A percentile compares a stretch with the other conserved stretches of the same genome.
These are phyloP conservation scores for Lingula anatina DNA, from an alignment of 2,888 invertebrate genomes.

Conservation along the genomic window DNA sequence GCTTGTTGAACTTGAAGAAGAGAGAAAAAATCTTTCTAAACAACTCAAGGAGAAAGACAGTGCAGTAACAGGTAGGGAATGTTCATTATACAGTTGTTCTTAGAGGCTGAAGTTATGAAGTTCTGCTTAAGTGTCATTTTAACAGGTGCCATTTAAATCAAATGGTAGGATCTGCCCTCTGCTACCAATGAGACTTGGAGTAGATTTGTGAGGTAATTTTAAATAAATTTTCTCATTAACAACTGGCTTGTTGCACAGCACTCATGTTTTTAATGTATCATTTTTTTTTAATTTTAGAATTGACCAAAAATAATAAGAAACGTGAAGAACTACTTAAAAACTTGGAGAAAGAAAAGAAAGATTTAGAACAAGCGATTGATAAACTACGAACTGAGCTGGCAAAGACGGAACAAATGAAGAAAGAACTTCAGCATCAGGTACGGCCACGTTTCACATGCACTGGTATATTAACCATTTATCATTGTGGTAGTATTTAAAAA, in stretches of 20 bases:
- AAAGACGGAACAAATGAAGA: constrained; percentile 28
- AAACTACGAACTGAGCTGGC: constrained; percentile 29
- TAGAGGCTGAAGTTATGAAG: too few species aligned
- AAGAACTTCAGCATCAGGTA: constrained; percentile 34
- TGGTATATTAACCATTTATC: neutral
- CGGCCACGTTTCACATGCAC: neutral
- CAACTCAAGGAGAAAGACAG: constrained; percentile 37
- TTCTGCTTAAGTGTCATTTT: too few species aligned
- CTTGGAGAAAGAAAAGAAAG: constrained; percentile 30
- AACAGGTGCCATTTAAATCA: too few species aligned
- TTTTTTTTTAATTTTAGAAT: constrained; percentile 28
- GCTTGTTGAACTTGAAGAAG: constrained; percentile 32
- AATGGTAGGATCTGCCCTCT: too few species aligned
- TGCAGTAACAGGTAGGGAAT: constrained; percentile 28
- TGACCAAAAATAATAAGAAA: constrained; percentile 23
- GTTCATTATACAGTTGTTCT: neutral
- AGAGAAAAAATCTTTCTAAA: constrained; percentile 29
- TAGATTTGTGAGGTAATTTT: too few species aligned
- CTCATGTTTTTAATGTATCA: too few species aligned
- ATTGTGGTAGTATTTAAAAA: neutral
- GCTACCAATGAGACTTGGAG: too few species aligned
- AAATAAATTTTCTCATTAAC: too few species aligned
- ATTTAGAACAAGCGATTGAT: constrained; percentile 37
- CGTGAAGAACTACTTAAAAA: constrained; percentile 31
- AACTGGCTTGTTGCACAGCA: too few species aligned